phyloP scores from a whole-genome alignment of 2,113 vertebrate genomes.

The Corythaixoides concolor region DNA sequence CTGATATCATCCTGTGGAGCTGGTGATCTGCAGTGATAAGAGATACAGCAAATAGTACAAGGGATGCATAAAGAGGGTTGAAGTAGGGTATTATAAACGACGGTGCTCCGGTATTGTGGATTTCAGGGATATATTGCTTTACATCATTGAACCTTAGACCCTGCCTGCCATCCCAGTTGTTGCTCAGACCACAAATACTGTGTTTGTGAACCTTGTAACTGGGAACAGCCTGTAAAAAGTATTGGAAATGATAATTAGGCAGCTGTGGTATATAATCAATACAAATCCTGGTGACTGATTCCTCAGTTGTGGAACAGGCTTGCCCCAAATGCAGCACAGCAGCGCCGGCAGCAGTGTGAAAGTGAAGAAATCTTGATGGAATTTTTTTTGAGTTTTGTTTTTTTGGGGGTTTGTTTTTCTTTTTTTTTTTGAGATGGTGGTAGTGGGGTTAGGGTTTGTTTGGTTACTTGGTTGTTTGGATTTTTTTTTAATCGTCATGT shows the following conservation, averaged over 20 bases:
- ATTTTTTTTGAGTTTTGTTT: background rate
- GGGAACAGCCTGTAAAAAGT: background rate
- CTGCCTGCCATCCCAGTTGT: background rate
- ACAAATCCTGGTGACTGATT: background rate
- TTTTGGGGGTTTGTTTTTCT: background rate
- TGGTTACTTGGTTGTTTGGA: background rate
- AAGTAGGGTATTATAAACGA: background rate
- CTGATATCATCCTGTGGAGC: background rate
- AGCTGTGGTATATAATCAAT: background rate
- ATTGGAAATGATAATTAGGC: background rate
- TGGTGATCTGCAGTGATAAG: background rate
- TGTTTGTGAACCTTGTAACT: background rate
- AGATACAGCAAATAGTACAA: background rate
- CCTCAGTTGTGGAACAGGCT: background rate
- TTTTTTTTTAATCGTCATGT: background rate
- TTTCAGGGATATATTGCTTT: background rate
- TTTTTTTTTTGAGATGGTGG: too few relatives aligned
- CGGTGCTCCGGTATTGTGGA: background rate
- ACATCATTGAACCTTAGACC: background rate
- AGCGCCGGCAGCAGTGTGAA: background rate
- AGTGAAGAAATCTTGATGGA: background rate
- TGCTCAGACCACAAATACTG: background rate
- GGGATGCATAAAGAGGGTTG: background rate
- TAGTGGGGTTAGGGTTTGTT: background rate
- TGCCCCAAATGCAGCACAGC: background rate